These are phyloP conservation scores for Andrena fulva DNA, from an alignment of 2,888 invertebrate genomes.

Conservation along the genomic window DNA sequence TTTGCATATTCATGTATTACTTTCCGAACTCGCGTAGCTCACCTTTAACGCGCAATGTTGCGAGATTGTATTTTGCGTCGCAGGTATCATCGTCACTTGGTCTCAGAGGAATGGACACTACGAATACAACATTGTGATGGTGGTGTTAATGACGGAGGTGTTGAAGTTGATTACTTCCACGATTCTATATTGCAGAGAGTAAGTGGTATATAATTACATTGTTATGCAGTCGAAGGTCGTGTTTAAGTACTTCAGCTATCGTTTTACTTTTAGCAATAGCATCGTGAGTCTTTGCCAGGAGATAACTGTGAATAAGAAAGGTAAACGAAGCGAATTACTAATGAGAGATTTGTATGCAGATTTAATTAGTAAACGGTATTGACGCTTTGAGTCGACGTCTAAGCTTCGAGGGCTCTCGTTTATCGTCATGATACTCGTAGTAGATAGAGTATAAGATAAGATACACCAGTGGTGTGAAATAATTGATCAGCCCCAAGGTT, in stretches of 20 bases:
- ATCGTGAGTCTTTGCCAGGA: constrained; percentile 74
- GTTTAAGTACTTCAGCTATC: neutral
- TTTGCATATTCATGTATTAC: neutral
- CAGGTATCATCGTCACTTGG: constrained; percentile 96
- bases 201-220: constrained; percentile 78
- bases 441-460: neutral
- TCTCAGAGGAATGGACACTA: constrained; percentile 94
- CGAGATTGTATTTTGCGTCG: constrained; percentile 65
- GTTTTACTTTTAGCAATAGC: constrained; percentile 74
- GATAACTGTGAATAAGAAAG: constrained; percentile 76
- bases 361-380: too few species aligned
- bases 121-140: constrained; percentile 94
- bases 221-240: neutral
- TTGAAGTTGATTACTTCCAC: constrained; percentile 92
- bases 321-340: constrained; percentile 65
- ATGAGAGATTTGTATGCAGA: neutral
- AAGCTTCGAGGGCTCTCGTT: neutral
- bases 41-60: neutral
- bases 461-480: neutral
- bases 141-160: constrained; percentile 95
- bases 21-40: neutral
- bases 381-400: neutral
- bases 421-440: neutral
- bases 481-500: too few species aligned
- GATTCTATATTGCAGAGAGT: constrained; percentile 90